Percentiles rank a stretch among this genome's conserved stretches.
phyloP scores from a whole-genome alignment of 2,888 invertebrate species.

The Dynastes tityus region DNA sequence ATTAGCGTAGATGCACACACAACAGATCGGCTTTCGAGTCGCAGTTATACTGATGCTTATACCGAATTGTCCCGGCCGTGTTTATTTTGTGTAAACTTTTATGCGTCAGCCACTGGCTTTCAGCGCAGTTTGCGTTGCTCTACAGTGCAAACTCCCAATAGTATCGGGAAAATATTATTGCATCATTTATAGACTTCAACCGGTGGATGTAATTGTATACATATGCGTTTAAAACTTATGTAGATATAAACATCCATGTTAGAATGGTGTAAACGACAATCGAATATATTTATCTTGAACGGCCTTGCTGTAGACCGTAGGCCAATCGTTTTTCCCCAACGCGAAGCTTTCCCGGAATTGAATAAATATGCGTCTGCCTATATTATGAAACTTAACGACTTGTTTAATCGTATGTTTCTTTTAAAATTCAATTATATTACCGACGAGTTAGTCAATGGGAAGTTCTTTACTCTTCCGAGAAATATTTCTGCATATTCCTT shows the following conservation, averaged over 20 bases:
- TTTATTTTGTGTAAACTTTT: too few species aligned
- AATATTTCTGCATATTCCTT: background rate
- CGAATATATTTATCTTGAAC: background rate
- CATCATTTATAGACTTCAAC: background rate
- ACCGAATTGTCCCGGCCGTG: too few species aligned
- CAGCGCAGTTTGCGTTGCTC: too few species aligned
- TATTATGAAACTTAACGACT: background rate
- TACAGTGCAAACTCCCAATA: background rate
- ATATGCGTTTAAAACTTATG: background rate
- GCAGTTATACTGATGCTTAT: too few species aligned
- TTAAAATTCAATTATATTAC: background rate
- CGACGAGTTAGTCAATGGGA: background rate
- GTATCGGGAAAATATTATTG: background rate
- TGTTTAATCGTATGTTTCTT: background rate
- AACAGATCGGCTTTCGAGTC: too few species aligned
- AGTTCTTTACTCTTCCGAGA: background rate
- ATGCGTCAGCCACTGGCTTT: too few species aligned
- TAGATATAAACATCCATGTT: conserved; percentile 3
- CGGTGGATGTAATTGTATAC: background rate
- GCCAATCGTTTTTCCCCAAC: background rate
- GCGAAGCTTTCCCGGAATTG: background rate
- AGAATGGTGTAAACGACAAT: background rate
- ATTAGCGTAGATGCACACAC: too few species aligned
- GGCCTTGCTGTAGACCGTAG: background rate
- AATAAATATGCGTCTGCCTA: background rate